Conservation (phyloP, 1,140 invertebrate species). For the Dreissena rostriformis region DNA sequence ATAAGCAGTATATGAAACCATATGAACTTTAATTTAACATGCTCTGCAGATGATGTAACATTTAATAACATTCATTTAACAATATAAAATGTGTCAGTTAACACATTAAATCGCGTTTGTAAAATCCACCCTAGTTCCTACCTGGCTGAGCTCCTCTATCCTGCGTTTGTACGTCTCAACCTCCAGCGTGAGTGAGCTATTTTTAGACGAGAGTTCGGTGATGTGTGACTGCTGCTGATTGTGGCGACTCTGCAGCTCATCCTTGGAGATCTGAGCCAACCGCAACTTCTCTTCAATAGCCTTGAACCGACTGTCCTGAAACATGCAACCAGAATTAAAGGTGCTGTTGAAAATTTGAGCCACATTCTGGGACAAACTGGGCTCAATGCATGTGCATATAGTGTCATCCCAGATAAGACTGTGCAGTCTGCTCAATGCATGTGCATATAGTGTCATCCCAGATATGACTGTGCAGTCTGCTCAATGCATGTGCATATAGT, state of each 20-base stretch:
- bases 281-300: constrained; percentile 78
- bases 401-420: too few species aligned
- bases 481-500: too few species aligned
- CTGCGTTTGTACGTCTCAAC: constrained; percentile 74
- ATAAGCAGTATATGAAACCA: too few species aligned
- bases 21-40: too few species aligned
- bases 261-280: constrained; percentile 71
- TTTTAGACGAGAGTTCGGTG: constrained; percentile 74
- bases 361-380: too few species aligned
- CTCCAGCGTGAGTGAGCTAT: constrained; percentile 74
- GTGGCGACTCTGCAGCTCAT: constrained; percentile 75
- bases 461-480: too few species aligned
- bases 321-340: not conserved
- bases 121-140: constrained; percentile 31
- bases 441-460: too few species aligned
- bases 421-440: too few species aligned
- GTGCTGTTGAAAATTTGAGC: not conserved
- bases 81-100: too few species aligned
- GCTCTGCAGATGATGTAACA: too few species aligned
- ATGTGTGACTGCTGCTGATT: constrained; percentile 72
- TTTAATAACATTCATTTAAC: too few species aligned
- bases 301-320: constrained; percentile 57
- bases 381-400: too few species aligned
- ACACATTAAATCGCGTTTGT: not conserved
- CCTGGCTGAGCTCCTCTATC: constrained; percentile 73